Evolutionary conservation across 1,140 invertebrate species (phyloP).

Genomic region (Drosophila dunni): DNA sequence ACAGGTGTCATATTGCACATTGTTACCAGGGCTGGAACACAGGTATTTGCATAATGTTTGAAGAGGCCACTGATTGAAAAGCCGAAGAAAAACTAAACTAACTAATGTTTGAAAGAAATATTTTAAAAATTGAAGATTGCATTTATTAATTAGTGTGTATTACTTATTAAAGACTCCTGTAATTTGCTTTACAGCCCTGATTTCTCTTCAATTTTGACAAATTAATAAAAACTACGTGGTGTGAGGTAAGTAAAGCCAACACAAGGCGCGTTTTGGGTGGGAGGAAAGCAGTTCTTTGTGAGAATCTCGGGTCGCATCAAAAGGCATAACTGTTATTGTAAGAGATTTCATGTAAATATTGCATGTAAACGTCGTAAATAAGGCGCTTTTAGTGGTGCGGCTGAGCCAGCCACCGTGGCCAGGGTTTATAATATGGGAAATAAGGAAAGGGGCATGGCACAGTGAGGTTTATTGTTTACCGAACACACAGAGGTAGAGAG

Average conservation of each 20-base stretch:
- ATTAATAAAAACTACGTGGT: slow-evolving; percentile 59
- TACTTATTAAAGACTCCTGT: too few relatives aligned
- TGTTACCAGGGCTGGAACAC: slow-evolving; percentile 48
- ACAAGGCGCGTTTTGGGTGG: slow-evolving; percentile 2
- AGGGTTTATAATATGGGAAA: slow-evolving; percentile 20
- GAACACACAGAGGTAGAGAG: slow-evolving; percentile 23
- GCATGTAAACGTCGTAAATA: slow-evolving; percentile 81
- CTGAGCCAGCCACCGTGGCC: slow-evolving; percentile 1
- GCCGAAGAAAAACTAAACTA: too few relatives aligned
- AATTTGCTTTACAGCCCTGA: slow-evolving; percentile 27
- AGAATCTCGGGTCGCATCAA: slow-evolving; percentile 55
- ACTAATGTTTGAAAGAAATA: too few relatives aligned
- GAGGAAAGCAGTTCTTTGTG: slow-evolving; percentile 12
- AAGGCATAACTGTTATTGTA: slow-evolving; percentile 80
- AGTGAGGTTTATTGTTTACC: slow-evolving; percentile 72
- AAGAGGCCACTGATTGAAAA: too few relatives aligned
- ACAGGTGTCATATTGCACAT: slow-evolving; percentile 27
- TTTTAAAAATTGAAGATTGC: too few relatives aligned
- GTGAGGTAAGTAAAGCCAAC: slow-evolving; percentile 40
- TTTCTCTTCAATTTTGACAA: slow-evolving; percentile 53
- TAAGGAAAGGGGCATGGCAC: slow-evolving; percentile 14
- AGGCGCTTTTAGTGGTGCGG: slow-evolving; percentile 75
- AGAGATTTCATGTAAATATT: slow-evolving; percentile 82
- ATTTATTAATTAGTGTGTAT: too few relatives aligned
- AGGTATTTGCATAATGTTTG: too few relatives aligned